phyloP scores from a whole-genome alignment of 37 sponge, comb jelly and placozoan species.

The Crambe crambe region DNA sequence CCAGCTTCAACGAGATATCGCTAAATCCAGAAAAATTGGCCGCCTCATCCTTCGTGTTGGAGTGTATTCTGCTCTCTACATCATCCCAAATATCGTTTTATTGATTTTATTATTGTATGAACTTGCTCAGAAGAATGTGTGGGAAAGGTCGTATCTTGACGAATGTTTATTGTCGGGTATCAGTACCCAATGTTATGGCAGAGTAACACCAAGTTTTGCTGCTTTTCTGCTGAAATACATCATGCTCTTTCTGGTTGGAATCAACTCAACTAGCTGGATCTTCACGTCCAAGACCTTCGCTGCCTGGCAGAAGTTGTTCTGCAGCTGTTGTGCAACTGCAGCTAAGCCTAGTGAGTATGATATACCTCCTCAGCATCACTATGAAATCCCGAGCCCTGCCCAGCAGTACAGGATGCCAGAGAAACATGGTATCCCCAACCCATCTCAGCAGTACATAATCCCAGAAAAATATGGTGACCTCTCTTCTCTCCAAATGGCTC shows the following conservation, averaged over 20 bases:
- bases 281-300: conserved; percentile 71
- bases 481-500: not conserved
- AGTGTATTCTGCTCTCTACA: conserved; percentile 82
- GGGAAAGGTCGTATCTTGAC: conserved; percentile 46
- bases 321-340: conserved; percentile 21
- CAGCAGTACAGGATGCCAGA: not conserved
- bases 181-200: not conserved
- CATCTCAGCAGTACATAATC: not conserved
- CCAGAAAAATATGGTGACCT: conserved; percentile 2
- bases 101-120: conserved; percentile 63
- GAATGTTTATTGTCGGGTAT: not conserved
- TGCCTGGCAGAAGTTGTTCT: conserved; percentile 78
- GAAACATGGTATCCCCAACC: not conserved
- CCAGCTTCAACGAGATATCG: conserved; percentile 50
- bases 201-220: conserved; percentile 14
- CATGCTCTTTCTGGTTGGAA: conserved; percentile 65
- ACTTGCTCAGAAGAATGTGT: conserved; percentile 36
- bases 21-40: conserved; percentile 65
- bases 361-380: not conserved
- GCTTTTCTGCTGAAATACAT: conserved; percentile 72
- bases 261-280: conserved; percentile 73
- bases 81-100: conserved; percentile 71
- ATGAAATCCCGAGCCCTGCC: not conserved
- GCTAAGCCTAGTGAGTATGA: not conserved
- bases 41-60: conserved; percentile 83